phyloP scores from a whole-genome alignment of 2,113 vertebrate species.

The Herpailurus yagouaroundi region DNA sequence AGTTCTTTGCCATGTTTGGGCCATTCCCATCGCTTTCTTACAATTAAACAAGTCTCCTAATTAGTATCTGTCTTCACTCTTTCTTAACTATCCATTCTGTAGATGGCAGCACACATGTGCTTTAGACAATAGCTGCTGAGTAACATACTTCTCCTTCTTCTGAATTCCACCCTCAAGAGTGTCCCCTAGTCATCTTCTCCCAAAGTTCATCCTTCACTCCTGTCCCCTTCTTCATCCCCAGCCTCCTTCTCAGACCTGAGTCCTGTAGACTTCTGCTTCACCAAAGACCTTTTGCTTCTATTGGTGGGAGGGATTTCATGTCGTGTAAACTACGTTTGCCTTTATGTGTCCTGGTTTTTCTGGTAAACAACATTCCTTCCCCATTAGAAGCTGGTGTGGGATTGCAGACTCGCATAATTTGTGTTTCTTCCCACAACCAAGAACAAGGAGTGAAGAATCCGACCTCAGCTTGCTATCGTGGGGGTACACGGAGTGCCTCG shows the following conservation, averaged over 20 bases:
- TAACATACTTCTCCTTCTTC: background rate
- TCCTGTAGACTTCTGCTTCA: background rate
- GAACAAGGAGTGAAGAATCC: background rate
- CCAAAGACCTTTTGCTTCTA: background rate
- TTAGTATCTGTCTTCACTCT: background rate
- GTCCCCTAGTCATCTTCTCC: accelerated
- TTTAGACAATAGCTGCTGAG: background rate
- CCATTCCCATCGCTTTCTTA: background rate
- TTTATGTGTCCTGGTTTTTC: background rate
- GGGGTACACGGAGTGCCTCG: accelerated
- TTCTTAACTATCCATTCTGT: background rate
- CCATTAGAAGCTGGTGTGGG: background rate
- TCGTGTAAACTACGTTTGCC: background rate
- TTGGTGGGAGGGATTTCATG: background rate
- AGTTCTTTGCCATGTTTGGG: background rate
- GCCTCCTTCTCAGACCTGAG: background rate
- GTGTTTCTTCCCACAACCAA: background rate
- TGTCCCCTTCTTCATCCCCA: background rate
- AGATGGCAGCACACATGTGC: background rate
- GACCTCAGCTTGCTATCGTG: background rate
- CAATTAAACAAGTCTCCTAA: background rate
- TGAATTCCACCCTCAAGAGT: background rate
- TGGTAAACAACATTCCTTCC: background rate
- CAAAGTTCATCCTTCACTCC: too few species aligned
- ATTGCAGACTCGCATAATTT: background rate